Conservation (phyloP, 2,888 invertebrate species). For the Ophioninae sp. region DNA sequence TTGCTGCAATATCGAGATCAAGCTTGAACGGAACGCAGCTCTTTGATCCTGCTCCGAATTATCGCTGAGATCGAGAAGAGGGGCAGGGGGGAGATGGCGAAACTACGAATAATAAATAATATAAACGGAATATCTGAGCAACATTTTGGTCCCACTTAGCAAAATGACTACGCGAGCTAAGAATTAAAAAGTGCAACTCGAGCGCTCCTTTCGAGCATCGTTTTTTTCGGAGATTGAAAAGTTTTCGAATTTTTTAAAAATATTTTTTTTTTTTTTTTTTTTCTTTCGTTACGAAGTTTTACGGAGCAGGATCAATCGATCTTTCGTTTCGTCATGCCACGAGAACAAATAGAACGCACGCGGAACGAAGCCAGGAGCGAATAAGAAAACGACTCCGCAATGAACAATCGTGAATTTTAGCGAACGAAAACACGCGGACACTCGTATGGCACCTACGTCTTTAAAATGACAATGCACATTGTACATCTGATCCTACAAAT, state of each 20-base stretch:
- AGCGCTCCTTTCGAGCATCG: background rate
- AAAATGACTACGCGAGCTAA: slow-evolving; percentile 20
- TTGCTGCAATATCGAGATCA: slow-evolving; percentile 65
- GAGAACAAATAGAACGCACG: slow-evolving; percentile 52
- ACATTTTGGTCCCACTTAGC: slow-evolving; percentile 57
- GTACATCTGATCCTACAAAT: slow-evolving; percentile 32
- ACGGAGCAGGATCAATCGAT: slow-evolving; percentile 52
- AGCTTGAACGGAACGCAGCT: slow-evolving; percentile 57
- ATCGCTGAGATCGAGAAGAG: background rate
- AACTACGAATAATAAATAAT: background rate
- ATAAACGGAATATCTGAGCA: slow-evolving; percentile 6
- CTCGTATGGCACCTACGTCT: slow-evolving; percentile 54
- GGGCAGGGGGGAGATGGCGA: background rate
- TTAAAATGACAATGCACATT: slow-evolving; percentile 35
- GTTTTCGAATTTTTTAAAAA: background rate
- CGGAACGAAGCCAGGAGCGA: slow-evolving; percentile 54
- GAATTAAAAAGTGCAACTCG: background rate
- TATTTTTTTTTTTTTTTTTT: background rate
- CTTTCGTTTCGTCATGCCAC: slow-evolving; percentile 57
- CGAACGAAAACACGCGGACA: slow-evolving; percentile 27
- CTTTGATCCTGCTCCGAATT: slow-evolving; percentile 38
- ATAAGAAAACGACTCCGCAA: slow-evolving; percentile 24
- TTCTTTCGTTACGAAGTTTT: slow-evolving; percentile 19
- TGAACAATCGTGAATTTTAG: slow-evolving; percentile 23
- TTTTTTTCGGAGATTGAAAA: background rate